Evolutionary conservation across 2,113 vertebrate species (phyloP).

Genomic region (Planiliza haematocheilus): DNA sequence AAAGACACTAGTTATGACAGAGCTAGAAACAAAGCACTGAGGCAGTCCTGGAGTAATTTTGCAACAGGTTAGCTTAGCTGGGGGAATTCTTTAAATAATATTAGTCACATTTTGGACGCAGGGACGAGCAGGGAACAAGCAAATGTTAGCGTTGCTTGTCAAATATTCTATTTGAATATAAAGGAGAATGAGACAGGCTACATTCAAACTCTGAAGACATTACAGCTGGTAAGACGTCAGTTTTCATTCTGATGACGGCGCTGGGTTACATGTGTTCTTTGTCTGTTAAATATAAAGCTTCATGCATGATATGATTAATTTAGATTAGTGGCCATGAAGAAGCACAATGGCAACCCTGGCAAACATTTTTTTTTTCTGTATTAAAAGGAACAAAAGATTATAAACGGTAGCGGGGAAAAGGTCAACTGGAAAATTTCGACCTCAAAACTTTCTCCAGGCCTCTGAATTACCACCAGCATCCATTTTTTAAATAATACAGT

Average conservation of each 20-base stretch:
- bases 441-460: not conserved
- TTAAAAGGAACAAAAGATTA: no score
- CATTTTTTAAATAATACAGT: not conserved
- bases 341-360: not conserved
- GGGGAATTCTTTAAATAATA: conserved; percentile 27
- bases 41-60: conserved; percentile 17
- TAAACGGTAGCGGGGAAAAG: no score
- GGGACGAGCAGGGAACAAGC: not conserved
- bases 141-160: conserved; percentile 20
- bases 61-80: not conserved
- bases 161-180: no score
- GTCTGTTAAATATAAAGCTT: not conserved
- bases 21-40: conserved; percentile 16
- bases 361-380: not conserved
- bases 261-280: not conserved
- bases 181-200: no score
- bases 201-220: no score
- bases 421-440: not conserved
- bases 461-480: no score
- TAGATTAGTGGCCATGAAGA: not conserved
- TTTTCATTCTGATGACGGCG: conserved; percentile 6
- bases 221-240: not conserved
- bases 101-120: conserved; percentile 3
- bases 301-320: not conserved
- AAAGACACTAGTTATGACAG: not conserved